Evolutionary conservation across 2,113 vertebrate species (phyloP), one percentile per base, ranked within the genome.

Genomic region (Triplophysa siluroides): DNA sequence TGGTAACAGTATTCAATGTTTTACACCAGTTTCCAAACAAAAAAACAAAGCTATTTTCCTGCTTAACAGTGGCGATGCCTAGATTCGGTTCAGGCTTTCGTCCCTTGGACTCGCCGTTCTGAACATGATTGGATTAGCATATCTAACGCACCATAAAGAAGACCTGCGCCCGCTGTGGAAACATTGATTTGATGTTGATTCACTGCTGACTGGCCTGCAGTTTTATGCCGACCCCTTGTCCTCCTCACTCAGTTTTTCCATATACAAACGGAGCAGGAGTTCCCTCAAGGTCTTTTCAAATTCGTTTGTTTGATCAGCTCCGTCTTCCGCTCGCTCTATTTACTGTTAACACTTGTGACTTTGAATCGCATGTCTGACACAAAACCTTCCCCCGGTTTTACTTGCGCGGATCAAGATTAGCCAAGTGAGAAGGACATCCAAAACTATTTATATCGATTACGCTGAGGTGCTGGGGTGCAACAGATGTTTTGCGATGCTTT

Each of bases 381-480:
- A 58, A 67, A 67, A 73, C 24, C n/a, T 63, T 7, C 47, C 43
- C 24, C 38, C 19, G n/a, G 66, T 66, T 54, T 74, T 33, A 79
- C 47, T 21, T 47, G 11, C 29, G 43, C 21, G 24, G 64, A 73
- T 71, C 26, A 2, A 29, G 43, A 63, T 47, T 67, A 68, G 58
- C 58, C 50, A 21, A 29, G 52, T 73, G 61, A 67, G 80, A 69
- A 71, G 23, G 45, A 67, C 47, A 14, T 74, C 47, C 62, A 38
- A 81, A 81, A 79, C 78, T 75, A 70, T 82, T 83, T 79, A 58
- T 85, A 86, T 84, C 41, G 85, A 86, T 83, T 75, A 23, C 14
- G 38, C 52, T 38, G 72, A 85, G 78, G 56, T 78, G 64, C 73
- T 83, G 69, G 74, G 78, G 64, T 38, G 62, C 54, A 84, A 83